Base-by-base conservation (phyloP, 2,797 vertebrate species). In the Pseudotriccus pelzelni region DNA sequence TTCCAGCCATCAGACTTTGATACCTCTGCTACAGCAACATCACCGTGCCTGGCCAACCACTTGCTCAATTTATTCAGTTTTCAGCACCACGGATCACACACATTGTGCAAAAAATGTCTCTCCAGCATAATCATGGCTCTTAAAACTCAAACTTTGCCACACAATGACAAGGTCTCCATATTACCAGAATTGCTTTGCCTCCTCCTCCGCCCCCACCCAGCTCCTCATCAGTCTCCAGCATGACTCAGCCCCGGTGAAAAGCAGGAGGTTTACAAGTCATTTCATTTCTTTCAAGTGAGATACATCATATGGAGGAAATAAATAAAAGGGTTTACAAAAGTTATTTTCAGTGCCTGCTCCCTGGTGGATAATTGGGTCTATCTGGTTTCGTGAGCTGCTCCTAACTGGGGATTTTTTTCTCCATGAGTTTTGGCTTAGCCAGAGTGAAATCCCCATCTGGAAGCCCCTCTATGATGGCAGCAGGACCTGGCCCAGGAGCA, bases 221-320 rank as follows among this genome's bases (percentile, higher is more conserved):
- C 79, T 95, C 77, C 74, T 82, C 90, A 55, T 86, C 89, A 89
- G 79, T 69, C 92, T 89, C 76, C 16, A 69, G 87, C 37, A 66
- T 95, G 93, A 96, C 92, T 96, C 96, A 96, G 73, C 79, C 44
- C 17, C 13, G 55, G 37, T 88, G 87, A 96, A 96, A 94, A 85
- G 92, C 94, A 92, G 89, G 17, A 94, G 74, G 80, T 94, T 95
- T 96, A 84, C 87, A 69, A 94, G 91, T 63, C 10, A 91, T 75
- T 91, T 78, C 39, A 75, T 92, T 96, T 91, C 87, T 88, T 93
- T 89, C 67, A 92, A 87, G 69, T 1, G 11, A 87, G 62, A 86
- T 52, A 81, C 58, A 81, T 90, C 62, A 52, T 59, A 76, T 2
- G 27, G 44, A 92, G 67, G 62, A 96, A 97, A 95, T 92, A 95